Evolutionary conservation across 1,140 invertebrate genomes (phyloP).

Genomic region (Dendroctonus valens): DNA sequence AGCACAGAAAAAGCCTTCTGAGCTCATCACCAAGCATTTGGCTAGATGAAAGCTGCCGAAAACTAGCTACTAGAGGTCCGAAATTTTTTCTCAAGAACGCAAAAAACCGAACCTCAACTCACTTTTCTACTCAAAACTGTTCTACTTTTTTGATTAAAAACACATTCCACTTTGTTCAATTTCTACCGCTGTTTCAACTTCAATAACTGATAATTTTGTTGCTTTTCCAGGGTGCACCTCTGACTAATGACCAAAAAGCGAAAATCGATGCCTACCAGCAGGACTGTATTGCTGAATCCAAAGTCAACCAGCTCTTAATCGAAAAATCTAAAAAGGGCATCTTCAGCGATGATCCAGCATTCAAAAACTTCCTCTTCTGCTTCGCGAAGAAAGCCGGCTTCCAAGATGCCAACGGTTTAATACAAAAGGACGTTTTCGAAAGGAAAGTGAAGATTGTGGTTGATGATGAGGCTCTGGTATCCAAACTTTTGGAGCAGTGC

Average conservation of each 20-base stretch:
- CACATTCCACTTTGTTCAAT: no score
- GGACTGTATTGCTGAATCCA: slow-evolving; percentile 51
- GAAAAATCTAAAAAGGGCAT: slow-evolving; percentile 49
- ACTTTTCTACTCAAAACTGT: no score
- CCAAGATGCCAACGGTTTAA: slow-evolving; percentile 46
- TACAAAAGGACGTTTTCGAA: slow-evolving; percentile 49
- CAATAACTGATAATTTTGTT: no score
- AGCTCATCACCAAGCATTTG: no score
- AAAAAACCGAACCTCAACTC: no score
- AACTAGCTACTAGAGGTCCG: no score
- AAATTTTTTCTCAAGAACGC: no score
- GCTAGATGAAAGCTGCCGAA: no score
- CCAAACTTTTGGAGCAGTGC: slow-evolving; percentile 34
- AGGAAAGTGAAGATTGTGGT: slow-evolving; percentile 47
- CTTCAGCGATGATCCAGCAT: slow-evolving; percentile 48
- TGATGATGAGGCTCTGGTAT: slow-evolving; percentile 40
- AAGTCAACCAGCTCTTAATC: slow-evolving; percentile 48
- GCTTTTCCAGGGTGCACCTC: slow-evolving; percentile 30
- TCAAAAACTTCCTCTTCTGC: slow-evolving; percentile 52
- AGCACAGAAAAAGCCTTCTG: no score
- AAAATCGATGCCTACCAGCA: slow-evolving; percentile 53
- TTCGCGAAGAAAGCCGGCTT: slow-evolving; percentile 52
- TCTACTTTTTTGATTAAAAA: no score
- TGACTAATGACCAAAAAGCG: slow-evolving; percentile 55
- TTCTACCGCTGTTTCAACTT: no score